Evolutionary conservation across 1,140 invertebrate genomes (phyloP).

Genomic region (Pentalonia nigronervosa): DNA sequence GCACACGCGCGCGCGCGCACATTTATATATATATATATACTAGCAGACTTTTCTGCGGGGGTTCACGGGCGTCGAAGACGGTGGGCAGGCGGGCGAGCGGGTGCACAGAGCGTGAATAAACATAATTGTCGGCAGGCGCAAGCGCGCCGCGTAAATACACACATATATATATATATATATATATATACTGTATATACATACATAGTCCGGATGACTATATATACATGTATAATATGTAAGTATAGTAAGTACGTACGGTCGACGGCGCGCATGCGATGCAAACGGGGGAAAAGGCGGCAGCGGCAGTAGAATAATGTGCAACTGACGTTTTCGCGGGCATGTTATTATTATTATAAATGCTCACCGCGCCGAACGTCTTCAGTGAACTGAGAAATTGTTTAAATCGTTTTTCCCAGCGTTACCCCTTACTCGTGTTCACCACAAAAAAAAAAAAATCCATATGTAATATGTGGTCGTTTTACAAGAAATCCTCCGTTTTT

Average conservation of each 20-base stretch:
- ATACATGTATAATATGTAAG: neutral
- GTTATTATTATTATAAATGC: slow-evolving; percentile 48
- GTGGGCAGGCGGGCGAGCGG: neutral
- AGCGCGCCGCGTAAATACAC: slow-evolving; percentile 20
- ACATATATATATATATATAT: neutral
- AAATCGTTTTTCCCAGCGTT: slow-evolving; percentile 5
- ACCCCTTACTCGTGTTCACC: neutral
- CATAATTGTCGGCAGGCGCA: slow-evolving; percentile 51
- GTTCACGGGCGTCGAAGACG: neutral
- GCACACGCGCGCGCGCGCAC: neutral
- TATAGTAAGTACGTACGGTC: neutral
- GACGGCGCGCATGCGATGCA: neutral
- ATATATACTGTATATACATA: neutral
- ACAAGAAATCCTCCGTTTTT: neutral
- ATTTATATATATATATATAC: neutral
- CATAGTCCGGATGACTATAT: neutral
- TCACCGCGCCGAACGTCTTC: slow-evolving; percentile 27
- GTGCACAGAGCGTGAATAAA: slow-evolving; percentile 51
- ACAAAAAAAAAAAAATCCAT: neutral
- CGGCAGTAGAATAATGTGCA: slow-evolving; percentile 27
- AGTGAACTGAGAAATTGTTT: slow-evolving; percentile 31
- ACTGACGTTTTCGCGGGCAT: slow-evolving; percentile 32
- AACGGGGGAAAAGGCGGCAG: neutral
- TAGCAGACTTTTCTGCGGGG: slow-evolving; percentile 19
- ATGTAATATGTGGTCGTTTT: neutral